Evolutionary conservation across 2,888 invertebrate genomes (phyloP).

Genomic region (Apamea epomidion): DNA sequence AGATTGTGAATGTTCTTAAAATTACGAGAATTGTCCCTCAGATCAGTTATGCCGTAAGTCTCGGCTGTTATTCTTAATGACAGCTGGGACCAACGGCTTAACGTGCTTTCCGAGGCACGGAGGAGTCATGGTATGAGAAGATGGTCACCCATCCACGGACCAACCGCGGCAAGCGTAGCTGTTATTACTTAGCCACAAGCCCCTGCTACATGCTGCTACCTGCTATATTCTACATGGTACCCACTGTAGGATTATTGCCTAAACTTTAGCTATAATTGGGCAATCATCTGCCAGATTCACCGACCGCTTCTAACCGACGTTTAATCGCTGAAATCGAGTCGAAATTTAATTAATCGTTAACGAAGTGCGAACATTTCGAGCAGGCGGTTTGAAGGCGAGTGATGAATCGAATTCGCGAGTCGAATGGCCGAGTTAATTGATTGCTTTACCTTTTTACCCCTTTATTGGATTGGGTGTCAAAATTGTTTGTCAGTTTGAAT

Average conservation of each 20-base stretch:
- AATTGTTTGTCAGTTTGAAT: constrained; percentile 12
- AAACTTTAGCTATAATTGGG: constrained; percentile 12
- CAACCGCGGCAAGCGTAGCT: no score
- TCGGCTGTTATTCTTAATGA: no score
- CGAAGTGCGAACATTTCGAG: constrained; percentile 60
- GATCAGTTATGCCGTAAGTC: no score
- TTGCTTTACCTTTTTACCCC: constrained; percentile 44
- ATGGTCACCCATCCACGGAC: no score
- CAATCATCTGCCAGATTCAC: constrained; percentile 20
- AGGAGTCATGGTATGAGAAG: no score
- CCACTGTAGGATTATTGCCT: background rate
- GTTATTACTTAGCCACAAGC: no score
- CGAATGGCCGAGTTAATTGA: constrained; percentile 51
- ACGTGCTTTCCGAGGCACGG: no score
- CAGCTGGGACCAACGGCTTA: no score
- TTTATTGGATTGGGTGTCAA: constrained; percentile 43
- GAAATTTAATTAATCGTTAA: constrained; percentile 71
- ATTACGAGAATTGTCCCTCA: no score
- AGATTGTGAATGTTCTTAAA: no score
- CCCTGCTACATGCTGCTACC: background rate
- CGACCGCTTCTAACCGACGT: constrained; percentile 33
- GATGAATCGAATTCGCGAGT: constrained; percentile 54
- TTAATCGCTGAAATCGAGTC: constrained; percentile 58
- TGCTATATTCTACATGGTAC: background rate
- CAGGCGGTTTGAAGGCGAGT: constrained; percentile 24